Conservation (phyloP, 2,888 invertebrate species). For the Cepaea hortensis region DNA sequence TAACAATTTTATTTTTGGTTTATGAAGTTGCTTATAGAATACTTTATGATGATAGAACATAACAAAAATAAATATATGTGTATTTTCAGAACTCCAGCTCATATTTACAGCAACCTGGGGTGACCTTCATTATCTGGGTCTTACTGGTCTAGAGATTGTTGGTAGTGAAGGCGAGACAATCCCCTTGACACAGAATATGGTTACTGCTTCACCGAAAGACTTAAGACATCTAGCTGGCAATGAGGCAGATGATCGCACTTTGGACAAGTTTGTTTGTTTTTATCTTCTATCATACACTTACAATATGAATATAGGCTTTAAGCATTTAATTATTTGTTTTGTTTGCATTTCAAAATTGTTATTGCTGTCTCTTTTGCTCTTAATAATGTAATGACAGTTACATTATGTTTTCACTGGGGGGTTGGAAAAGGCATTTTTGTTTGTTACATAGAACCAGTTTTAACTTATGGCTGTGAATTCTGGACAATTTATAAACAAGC, state of each 20-base stretch:
- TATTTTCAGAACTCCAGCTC: conserved; percentile 69
- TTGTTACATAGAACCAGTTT: too few relatives aligned
- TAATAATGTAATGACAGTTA: too few relatives aligned
- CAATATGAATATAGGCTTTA: not conserved
- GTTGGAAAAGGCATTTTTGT: too few relatives aligned
- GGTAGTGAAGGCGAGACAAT: conserved; percentile 75
- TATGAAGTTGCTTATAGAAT: not conserved
- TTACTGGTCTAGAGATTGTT: conserved; percentile 78
- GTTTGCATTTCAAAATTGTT: not conserved
- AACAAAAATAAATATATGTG: not conserved
- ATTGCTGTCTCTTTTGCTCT: too few relatives aligned
- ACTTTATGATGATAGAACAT: not conserved
- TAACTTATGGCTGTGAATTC: too few relatives aligned
- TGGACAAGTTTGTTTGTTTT: conserved; percentile 71
- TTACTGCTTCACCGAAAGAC: conserved; percentile 78
- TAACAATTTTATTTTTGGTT: too few relatives aligned
- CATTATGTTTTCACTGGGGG: too few relatives aligned
- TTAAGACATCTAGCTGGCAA: conserved; percentile 72
- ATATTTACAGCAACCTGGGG: conserved; percentile 78
- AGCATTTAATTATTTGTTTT: not conserved
- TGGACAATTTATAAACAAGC: too few relatives aligned
- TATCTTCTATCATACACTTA: not conserved
- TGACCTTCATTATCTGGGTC: conserved; percentile 76
- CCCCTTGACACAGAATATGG: conserved; percentile 69
- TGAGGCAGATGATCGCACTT: conserved; percentile 73